Conservation (phyloP, 2,797 vertebrate species). For the Tympanoctomys barrerae region DNA sequence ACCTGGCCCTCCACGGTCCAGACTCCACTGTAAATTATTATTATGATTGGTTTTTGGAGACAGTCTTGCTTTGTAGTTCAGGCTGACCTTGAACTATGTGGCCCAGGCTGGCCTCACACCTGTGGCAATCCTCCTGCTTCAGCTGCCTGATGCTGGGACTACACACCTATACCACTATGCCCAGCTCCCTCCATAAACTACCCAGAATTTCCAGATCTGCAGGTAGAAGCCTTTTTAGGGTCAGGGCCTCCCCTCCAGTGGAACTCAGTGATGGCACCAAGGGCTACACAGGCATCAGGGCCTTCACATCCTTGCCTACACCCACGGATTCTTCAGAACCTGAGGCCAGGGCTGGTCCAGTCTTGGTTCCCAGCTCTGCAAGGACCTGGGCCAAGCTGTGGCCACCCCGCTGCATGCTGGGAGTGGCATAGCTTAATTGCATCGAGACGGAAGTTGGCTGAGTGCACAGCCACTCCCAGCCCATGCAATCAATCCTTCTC, state of each 20-base stretch:
- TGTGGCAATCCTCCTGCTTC: not conserved
- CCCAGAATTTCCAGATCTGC: not conserved
- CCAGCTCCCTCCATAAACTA: not conserved
- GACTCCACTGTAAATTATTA: not conserved
- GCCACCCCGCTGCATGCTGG: not conserved
- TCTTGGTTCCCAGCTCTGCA: not conserved
- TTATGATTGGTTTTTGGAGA: not conserved
- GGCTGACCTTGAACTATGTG: not conserved
- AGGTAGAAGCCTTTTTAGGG: not conserved
- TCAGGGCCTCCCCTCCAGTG: not conserved
- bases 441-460: not conserved
- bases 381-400: not conserved
- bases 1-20: not conserved
- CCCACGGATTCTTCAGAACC: not conserved
- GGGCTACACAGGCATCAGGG: too few relatives aligned
- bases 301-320: not conserved
- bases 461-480: not conserved
- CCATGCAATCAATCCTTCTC: constrained; percentile 51
- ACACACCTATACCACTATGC: not conserved
- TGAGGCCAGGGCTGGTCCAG: not conserved
- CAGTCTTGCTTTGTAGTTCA: not conserved
- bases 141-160: not conserved
- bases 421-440: not conserved
- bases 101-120: not conserved
- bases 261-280: fast-evolving